Conservation (phyloP, 1,140 invertebrate species). For the Pseudomyrmex concolor region DNA sequence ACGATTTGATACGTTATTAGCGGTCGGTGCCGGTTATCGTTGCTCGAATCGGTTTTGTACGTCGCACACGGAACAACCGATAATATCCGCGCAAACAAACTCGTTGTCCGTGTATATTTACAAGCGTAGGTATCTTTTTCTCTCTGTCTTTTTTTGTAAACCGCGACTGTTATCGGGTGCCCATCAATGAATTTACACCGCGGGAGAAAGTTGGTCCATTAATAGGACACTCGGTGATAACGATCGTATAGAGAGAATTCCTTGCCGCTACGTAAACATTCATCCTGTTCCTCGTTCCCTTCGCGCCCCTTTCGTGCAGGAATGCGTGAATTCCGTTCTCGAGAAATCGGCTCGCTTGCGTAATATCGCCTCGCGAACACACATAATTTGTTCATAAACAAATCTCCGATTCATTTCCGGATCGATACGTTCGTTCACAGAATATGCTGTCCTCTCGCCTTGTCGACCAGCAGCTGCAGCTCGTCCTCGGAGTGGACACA, state of each 20-base stretch:
- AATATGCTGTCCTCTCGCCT: conserved; percentile 80
- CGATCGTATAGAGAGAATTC: conserved; percentile 63
- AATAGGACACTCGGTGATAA: conserved; percentile 69
- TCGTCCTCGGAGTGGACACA: conserved; percentile 81
- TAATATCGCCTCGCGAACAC: conserved; percentile 12
- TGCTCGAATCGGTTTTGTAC: background rate
- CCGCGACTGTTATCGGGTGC: conserved; percentile 55
- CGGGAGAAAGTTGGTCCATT: conserved; percentile 74
- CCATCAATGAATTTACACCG: conserved; percentile 61
- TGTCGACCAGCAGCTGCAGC: conserved; percentile 79
- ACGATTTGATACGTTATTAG: background rate
- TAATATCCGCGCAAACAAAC: background rate
- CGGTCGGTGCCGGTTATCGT: background rate
- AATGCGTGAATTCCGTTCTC: conserved; percentile 53
- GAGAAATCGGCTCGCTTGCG: conserved; percentile 48
- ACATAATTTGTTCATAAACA: background rate
- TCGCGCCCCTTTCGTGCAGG: background rate
- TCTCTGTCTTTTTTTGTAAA: background rate
- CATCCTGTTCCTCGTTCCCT: conserved; percentile 33
- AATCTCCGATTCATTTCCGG: conserved; percentile 35
- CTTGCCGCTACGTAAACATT: conserved; percentile 50
- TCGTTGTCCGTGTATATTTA: background rate
- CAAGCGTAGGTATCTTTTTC: too few species aligned
- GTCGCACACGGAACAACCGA: background rate
- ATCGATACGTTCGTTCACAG: conserved; percentile 67